Percentiles rank a stretch among this genome's conserved stretches.
Evolutionary conservation across 2,888 invertebrate species (phyloP).

Genomic region (Gandaritis pyraliata): DNA sequence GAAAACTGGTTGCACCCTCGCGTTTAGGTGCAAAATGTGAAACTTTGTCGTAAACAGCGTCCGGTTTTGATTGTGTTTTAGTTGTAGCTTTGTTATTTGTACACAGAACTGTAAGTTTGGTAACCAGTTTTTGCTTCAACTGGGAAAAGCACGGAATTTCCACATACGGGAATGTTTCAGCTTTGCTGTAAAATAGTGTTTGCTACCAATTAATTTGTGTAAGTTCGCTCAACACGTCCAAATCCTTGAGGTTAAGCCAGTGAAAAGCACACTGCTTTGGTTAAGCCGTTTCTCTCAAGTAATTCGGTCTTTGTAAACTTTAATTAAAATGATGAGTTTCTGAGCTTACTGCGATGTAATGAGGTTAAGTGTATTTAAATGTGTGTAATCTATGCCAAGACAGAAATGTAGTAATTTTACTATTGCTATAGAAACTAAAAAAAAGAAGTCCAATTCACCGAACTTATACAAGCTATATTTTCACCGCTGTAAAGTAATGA

Average conservation of each 20-base stretch:
- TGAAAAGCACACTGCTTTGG: not conserved
- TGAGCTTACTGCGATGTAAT: constrained; percentile 29
- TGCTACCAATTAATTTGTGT: constrained; percentile 10
- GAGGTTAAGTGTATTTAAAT: not conserved
- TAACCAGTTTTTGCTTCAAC: constrained; percentile 38
- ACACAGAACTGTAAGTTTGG: constrained; percentile 28
- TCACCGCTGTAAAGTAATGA: not conserved
- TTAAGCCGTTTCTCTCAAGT: constrained; percentile 8
- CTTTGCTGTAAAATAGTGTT: constrained; percentile 10
- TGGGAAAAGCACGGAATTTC: constrained; percentile 7
- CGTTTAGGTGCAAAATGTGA: constrained; percentile 70
- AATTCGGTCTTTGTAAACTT: constrained; percentile 46
- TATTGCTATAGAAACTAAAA: not conserved
- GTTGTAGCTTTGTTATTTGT: constrained; percentile 48
- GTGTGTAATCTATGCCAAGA: not conserved
- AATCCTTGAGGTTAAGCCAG: not conserved
- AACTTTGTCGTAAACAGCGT: constrained; percentile 72
- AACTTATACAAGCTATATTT: not conserved
- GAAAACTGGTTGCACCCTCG: constrained; percentile 54
- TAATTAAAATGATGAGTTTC: constrained; percentile 55
- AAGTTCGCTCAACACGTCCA: not conserved
- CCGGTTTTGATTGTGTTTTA: constrained; percentile 36
- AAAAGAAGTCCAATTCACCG: not conserved
- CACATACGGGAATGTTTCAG: constrained; percentile 5
- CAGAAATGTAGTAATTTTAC: not conserved